Evolutionary conservation across 1,140 invertebrate species (phyloP), one percentile per base, ranked within the genome.

Genomic region (Megalopta genalis): DNA sequence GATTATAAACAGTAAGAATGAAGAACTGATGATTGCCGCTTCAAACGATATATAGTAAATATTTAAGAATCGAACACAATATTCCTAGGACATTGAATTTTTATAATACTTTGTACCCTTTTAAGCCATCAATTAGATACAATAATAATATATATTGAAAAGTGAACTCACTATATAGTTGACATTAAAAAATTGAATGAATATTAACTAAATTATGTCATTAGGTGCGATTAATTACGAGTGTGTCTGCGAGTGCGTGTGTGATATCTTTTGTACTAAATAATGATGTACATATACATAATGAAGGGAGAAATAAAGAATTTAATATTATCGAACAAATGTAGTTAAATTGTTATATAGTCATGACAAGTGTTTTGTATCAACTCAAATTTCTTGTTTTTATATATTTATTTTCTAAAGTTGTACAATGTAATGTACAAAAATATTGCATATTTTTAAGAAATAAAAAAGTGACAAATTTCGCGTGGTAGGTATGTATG

Each of bases 261-360:
- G 81, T 76, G 71, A 76, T 80, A 71, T 65, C 60, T 86, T 86
- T 86, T 86, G 85, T 86, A 86, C 85, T 86, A 86, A 85, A 85
- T 83, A 85, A 67, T 76, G 66, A 69, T 85, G 85, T 86, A 85
- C 74, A 85, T 86, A 52, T 52, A 52, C 16, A 86, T 23, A 85
- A 69, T 63, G 70, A 85, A 82, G 54, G 65, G 46, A 85, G 74
- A 85, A 82, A 86, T 86, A 85, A 86, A 86, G 80, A 85, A 77
- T 86, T 86, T 85, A 85, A 86, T 86, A 85, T 86, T 86, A 84
- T 80, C 69, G 77, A 70, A 85, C 49, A 49, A 25, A 9, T 32
- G 18, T 7, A 52, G 21, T 39, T 62, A 8, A 71, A n/a, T 2
- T 23, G 0, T 71, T 68, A 2, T 39, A 46, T 12, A 39, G 0